Percentiles rank a stretch among this genome's conserved stretches.
phyloP scores from a whole-genome alignment of 2,113 vertebrate genomes.

The Prietella phreatophila region DNA sequence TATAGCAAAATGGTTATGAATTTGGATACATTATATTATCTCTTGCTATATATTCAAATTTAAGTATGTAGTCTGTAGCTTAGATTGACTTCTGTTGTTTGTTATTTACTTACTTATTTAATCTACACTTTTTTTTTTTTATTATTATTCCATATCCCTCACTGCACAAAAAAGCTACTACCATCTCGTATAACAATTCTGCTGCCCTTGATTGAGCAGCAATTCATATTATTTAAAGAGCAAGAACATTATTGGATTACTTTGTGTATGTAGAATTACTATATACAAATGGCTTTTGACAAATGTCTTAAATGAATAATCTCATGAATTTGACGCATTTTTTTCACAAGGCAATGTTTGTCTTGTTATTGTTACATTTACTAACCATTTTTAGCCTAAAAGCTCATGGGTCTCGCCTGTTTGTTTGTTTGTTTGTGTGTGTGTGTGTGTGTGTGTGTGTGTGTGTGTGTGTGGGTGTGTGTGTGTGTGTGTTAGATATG shows the following conservation, averaged over 20 bases:
- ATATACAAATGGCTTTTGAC: neutral
- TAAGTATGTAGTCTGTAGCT: neutral
- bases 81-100: neutral
- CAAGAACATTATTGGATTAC: neutral
- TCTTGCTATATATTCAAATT: neutral
- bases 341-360: neutral
- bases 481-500: constrained; percentile 77
- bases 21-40: neutral
- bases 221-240: neutral
- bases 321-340: neutral
- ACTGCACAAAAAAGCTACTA: neutral
- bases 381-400: neutral
- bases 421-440: no score
- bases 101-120: neutral
- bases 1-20: neutral
- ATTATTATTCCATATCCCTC: neutral
- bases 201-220: neutral
- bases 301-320: neutral
- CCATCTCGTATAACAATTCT: neutral
- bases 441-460: no score
- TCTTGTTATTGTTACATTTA: neutral
- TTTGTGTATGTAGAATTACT: neutral
- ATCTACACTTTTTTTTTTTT: neutral
- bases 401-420: neutral
- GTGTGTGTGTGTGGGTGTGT: neutral